Conservation (phyloP, 2,888 invertebrate genomes). For the Tillus elongatus region DNA sequence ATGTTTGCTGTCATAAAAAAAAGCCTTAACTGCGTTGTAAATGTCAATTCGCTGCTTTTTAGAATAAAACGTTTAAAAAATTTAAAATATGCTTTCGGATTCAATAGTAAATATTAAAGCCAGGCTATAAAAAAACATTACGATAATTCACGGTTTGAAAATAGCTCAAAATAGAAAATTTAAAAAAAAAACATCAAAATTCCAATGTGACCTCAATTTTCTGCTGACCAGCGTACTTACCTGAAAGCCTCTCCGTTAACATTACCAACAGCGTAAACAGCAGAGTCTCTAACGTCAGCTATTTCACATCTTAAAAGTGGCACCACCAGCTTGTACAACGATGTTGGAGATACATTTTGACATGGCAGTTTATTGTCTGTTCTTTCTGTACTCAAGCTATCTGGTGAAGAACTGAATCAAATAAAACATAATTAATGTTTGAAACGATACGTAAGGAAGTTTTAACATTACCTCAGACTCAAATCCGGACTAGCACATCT, state of each 20-base stretch:
- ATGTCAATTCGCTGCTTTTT: too few species aligned
- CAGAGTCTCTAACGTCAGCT: slow-evolving; percentile 87
- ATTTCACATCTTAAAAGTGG: slow-evolving; percentile 89
- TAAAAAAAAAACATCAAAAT: too few species aligned
- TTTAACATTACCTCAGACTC: slow-evolving; percentile 62
- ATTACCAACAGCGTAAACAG: slow-evolving; percentile 87
- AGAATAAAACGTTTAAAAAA: too few species aligned
- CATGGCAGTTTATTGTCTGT: slow-evolving; percentile 55
- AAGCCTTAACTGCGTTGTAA: too few species aligned
- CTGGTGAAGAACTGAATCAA: slow-evolving; percentile 73
- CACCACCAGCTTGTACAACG: slow-evolving; percentile 86
- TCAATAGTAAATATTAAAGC: too few species aligned
- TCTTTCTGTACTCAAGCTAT: slow-evolving; percentile 77
- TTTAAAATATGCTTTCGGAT: too few species aligned
- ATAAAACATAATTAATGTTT: slow-evolving; percentile 14
- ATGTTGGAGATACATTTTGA: slow-evolving; percentile 67
- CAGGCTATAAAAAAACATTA: too few species aligned
- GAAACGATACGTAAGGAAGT: background rate
- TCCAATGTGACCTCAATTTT: too few species aligned
- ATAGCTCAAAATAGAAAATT: too few species aligned
- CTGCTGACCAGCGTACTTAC: too few species aligned
- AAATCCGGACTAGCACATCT: slow-evolving; percentile 90
- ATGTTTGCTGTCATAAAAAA: too few species aligned
- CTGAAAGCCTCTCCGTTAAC: slow-evolving; percentile 91
- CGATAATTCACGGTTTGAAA: too few species aligned